phyloP scores from a whole-genome alignment of 2,888 invertebrate genomes.

The Bibio marci region DNA sequence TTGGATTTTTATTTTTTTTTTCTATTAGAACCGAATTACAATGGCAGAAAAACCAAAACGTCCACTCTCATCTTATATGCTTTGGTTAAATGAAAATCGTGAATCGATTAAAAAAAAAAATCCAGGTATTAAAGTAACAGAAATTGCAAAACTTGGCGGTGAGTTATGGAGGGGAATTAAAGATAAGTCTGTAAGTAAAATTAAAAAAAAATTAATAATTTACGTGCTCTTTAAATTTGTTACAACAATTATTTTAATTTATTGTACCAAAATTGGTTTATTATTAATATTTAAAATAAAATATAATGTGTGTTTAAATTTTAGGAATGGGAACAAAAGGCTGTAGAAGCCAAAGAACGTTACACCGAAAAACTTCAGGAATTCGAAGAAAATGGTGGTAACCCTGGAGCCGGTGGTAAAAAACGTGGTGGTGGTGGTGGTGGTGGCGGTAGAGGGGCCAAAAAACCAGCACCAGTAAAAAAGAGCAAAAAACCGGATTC shows the following conservation, averaged over 20 bases:
- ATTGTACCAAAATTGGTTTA: too few relatives aligned
- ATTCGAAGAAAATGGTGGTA: slow-evolving; percentile 65
- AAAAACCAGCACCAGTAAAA: slow-evolving; percentile 25
- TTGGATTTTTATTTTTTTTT: too few relatives aligned
- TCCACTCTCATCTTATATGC: slow-evolving; percentile 82
- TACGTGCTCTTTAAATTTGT: too few relatives aligned
- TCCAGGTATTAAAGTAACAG: slow-evolving; percentile 82
- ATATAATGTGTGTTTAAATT: too few relatives aligned
- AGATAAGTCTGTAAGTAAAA: slow-evolving; percentile 66
- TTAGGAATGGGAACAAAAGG: slow-evolving; percentile 83
- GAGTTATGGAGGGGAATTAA: slow-evolving; percentile 87
- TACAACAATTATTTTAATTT: too few relatives aligned
- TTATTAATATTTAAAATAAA: background rate
- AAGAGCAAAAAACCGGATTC: slow-evolving; percentile 44
- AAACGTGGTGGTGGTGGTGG: slow-evolving; percentile 30
- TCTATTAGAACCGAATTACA: too few relatives aligned
- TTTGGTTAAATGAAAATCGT: slow-evolving; percentile 83
- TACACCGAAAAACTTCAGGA: slow-evolving; percentile 80
- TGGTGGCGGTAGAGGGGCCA: slow-evolving; percentile 17
- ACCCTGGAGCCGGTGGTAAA: slow-evolving; percentile 37
- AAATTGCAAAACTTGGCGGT: slow-evolving; percentile 87
- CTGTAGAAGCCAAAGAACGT: slow-evolving; percentile 72
- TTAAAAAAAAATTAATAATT: too few relatives aligned
- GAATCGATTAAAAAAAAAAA: slow-evolving; percentile 77
- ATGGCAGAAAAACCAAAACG: slow-evolving; percentile 86